Conservation (phyloP, 2,888 invertebrate genomes). For the Gibbula magus region DNA sequence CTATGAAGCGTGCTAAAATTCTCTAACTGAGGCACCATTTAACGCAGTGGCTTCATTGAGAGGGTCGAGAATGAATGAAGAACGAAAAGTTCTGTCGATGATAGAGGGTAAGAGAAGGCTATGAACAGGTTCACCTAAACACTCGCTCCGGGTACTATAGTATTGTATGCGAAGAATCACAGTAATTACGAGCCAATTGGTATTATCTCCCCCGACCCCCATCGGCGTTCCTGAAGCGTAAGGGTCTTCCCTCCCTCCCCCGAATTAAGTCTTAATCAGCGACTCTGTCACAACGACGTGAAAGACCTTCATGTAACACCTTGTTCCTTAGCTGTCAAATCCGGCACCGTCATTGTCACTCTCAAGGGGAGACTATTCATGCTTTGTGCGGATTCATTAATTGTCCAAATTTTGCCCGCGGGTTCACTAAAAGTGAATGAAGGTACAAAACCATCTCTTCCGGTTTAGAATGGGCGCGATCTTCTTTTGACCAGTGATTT, state of each 20-base stretch:
- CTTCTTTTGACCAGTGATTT: background rate
- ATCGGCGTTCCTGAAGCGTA: background rate
- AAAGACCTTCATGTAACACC: slow-evolving; percentile 11
- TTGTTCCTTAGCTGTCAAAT: slow-evolving; percentile 14
- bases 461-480: slow-evolving; percentile 15
- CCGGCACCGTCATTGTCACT: background rate
- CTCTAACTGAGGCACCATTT: background rate
- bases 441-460: slow-evolving; percentile 22
- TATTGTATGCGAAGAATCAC: slow-evolving; percentile 15
- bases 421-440: slow-evolving; percentile 3
- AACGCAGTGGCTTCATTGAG: background rate
- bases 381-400: background rate
- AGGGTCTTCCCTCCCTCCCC: slow-evolving; percentile 1
- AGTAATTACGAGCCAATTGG: slow-evolving; percentile 11
- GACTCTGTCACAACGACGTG: slow-evolving; percentile 3
- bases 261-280: slow-evolving; percentile 20
- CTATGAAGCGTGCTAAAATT: background rate
- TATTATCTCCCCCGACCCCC: slow-evolving; percentile 19
- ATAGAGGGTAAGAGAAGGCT: too few species aligned
- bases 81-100: too few species aligned
- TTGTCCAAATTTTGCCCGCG: slow-evolving; percentile 18
- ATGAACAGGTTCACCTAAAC: background rate
- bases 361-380: background rate
- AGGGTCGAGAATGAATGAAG: background rate
- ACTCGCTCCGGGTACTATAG: slow-evolving; percentile 4